phyloP scores from a whole-genome alignment of 2,888 invertebrate species.

The Beris morrisii region DNA sequence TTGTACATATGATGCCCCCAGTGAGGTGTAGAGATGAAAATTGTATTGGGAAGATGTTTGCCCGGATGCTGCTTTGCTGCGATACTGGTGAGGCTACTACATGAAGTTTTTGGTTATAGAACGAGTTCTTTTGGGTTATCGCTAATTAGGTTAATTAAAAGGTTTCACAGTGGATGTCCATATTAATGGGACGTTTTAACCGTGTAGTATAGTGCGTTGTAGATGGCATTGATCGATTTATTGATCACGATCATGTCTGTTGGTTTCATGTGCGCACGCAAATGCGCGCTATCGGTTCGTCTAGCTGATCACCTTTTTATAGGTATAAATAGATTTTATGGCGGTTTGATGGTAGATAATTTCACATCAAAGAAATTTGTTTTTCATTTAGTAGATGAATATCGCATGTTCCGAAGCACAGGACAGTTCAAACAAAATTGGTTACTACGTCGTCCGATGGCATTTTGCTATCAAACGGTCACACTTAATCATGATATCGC shows the following conservation, averaged over 20 bases:
- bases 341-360: not conserved
- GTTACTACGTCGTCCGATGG: too few relatives aligned
- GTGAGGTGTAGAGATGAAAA: constrained; percentile 24
- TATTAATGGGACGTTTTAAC: constrained; percentile 24
- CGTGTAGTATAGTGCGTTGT: constrained; percentile 17
- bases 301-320: not conserved
- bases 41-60: constrained; percentile 2
- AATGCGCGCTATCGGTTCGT: not conserved
- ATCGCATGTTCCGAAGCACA: too few relatives aligned
- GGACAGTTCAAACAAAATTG: too few relatives aligned
- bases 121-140: constrained; percentile 28
- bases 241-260: constrained; percentile 19
- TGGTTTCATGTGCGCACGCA: too few relatives aligned
- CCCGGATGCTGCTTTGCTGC: constrained; percentile 7
- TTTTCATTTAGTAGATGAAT: not conserved
- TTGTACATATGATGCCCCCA: too few relatives aligned
- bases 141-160: constrained; percentile 30
- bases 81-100: constrained; percentile 25
- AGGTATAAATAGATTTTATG: too few relatives aligned
- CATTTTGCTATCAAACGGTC: too few relatives aligned
- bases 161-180: constrained; percentile 20
- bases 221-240: constrained; percentile 27
- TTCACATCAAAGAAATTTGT: not conserved
- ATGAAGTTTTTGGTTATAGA: constrained; percentile 28
- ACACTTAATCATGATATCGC: too few relatives aligned